Evolutionary conservation across 2,888 invertebrate species (phyloP).

Genomic region (Lasioglossum oenotherae): DNA sequence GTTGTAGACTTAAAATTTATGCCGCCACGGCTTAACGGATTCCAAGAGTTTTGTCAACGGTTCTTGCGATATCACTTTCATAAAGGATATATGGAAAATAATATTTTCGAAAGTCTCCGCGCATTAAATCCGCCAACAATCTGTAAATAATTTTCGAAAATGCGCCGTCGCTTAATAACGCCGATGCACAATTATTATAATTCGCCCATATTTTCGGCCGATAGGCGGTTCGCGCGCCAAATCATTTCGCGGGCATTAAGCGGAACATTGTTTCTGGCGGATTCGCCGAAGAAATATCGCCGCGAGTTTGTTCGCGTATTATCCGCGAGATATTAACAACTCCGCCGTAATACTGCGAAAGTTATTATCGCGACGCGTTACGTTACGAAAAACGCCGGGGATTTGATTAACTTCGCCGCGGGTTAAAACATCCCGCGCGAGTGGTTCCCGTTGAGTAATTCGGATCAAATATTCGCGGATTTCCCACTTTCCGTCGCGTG

Average conservation of each 20-base stretch:
- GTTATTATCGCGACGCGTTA: not conserved
- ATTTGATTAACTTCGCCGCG: not conserved
- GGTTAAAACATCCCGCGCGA: not conserved
- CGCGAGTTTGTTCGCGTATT: not conserved
- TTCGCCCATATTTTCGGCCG: slow-evolving; percentile 12
- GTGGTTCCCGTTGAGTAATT: not conserved
- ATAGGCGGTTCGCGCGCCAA: not conserved
- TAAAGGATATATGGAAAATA: not conserved
- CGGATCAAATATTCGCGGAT: not conserved
- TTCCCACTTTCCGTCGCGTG: not conserved
- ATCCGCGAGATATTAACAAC: not conserved
- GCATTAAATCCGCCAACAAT: not conserved
- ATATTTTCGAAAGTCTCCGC: not conserved
- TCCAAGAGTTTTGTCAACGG: not conserved
- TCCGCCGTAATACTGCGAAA: not conserved
- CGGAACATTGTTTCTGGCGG: not conserved
- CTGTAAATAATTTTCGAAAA: slow-evolving; percentile 9
- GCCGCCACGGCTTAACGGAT: not conserved
- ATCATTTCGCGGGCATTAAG: slow-evolving; percentile 3
- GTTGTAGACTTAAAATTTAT: not conserved
- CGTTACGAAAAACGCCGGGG: not conserved
- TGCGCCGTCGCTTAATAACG: slow-evolving; percentile 1
- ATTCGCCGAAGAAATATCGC: not conserved
- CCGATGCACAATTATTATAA: not conserved
- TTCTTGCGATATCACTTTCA: not conserved